Evolutionary conservation across 2,113 vertebrate genomes (phyloP), one percentile per base, ranked within the genome.

Genomic region (Todiramphus saurophagus): DNA sequence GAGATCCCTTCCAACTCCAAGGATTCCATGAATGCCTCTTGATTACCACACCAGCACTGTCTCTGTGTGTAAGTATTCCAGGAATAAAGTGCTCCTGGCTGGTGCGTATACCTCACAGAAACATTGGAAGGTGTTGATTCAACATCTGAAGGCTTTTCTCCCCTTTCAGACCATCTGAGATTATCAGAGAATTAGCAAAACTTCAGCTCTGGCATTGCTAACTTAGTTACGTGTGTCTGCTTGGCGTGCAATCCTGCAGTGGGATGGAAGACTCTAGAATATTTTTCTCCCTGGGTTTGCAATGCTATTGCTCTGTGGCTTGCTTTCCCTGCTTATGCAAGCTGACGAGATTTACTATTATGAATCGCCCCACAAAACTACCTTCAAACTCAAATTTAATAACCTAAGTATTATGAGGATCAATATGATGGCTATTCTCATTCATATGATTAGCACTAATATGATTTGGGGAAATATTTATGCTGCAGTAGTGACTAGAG

Each of bases 301-400:
- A 89, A 9, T 50, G 86, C 73, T 93, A 60, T 92, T 96, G 94
- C 87, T 93, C 89, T 87, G 77, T 76, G 90, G 63, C 86, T 94
- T 95, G 66, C 59, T 94, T 62, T 94, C 95, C 90, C 89, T 92
- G 86, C 37, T 96, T 91, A 92, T 93, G 90, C 88, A 91, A 41
- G 77, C 90, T 89, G 89, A 92, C 21, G 16, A 93, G 88, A 89
- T 95, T 95, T 96, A 41, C 89, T 76, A 0, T 93, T 91, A 95
- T 89, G 92, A 95, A 95, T 92, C 11, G 5, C 67, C 41, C 86
- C 90, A 93, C 95, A 89, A 94, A 93, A 90, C 89, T 91, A 93
- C 92, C 86, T 95, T 91, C 89, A 94, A 96, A 94, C 86, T 93
- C 83, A 95, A 95, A 97, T 93, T 92, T 96, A 96, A 97, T 96